A percentile compares a stretch with the other conserved stretches of the same genome.
phyloP scores from a whole-genome alignment of 2,888 invertebrate species.

The Hirtodrosophila cameraria region DNA sequence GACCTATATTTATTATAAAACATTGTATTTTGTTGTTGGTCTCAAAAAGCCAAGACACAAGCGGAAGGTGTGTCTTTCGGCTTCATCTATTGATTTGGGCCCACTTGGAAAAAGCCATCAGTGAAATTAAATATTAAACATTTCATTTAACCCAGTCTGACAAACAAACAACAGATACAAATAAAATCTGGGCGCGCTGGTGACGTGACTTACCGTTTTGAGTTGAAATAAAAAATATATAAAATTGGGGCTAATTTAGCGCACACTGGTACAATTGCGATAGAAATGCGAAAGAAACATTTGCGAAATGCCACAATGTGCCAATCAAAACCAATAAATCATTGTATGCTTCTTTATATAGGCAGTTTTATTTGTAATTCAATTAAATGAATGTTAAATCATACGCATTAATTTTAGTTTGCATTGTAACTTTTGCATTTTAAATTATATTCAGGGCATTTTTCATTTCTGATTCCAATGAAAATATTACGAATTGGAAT shows the following conservation, averaged over 20 bases:
- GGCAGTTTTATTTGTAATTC: too few species aligned
- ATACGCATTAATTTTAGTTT: too few species aligned
- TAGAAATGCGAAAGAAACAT: neutral
- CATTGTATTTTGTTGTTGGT: conserved; percentile 43
- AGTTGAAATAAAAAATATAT: conserved; percentile 14
- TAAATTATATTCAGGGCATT: too few species aligned
- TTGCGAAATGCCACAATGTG: too few species aligned
- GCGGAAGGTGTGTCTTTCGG: conserved; percentile 48
- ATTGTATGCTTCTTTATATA: too few species aligned
- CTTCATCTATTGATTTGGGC: conserved; percentile 44
- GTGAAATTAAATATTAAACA: conserved; percentile 64
- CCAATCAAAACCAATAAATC: too few species aligned
- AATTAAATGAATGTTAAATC: too few species aligned
- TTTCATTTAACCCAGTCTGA: conserved; percentile 34
- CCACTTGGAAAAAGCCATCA: conserved; percentile 53
- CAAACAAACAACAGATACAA: conserved; percentile 30
- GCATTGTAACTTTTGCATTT: too few species aligned
- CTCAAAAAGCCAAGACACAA: conserved; percentile 32
- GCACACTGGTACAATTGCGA: conserved; percentile 34
- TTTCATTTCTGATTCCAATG: too few species aligned
- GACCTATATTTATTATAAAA: conserved; percentile 20
- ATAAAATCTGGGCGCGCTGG: conserved; percentile 24
- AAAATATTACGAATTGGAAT: too few species aligned
- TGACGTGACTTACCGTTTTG: conserved; percentile 31
- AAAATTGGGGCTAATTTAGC: conserved; percentile 13